Evolutionary conservation across 2,888 invertebrate genomes (phyloP), one percentile per base, ranked within the genome.

Genomic region (Drosophila sordidula): DNA sequence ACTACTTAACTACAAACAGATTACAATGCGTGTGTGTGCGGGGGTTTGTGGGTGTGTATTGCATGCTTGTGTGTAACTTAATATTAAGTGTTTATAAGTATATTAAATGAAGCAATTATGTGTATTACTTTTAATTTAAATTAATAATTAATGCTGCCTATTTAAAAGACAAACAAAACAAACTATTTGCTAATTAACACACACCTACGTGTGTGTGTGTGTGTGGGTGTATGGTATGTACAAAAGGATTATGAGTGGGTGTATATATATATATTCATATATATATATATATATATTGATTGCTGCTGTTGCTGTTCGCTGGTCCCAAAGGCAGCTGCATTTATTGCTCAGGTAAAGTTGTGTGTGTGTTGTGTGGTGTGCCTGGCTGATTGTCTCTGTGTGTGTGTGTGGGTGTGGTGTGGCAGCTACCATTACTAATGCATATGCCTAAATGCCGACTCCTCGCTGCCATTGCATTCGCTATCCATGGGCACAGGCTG

Each of bases 1-100:
- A 71, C 84, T 89, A 80, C 89, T 89, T 87, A 78, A 63, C 67
- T 49, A 34, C 67, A 75, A 63, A 58, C 58, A 63, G 58, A 63
- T 57, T 67, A 61, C 55, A 57, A 45, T 55, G 26, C 36, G 12
- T 18, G 39, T 52, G 42, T 55, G 18, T 36, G 14, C 63, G 22
- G 52, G 34, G 2, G 29, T 29, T 3, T 8, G 29, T 9, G 29
- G 41, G 25, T 55, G 52, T 71, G 51, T 62, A 62, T 57, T 51
- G 55, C 47, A 50, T 41, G 49, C 16, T 25, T 72, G 55, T 63
- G 26, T 58, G 14, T 76, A 70, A 56, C 58, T 70, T 63, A 79
- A 59, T 52, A 22, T 18, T 54, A 32, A 25, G 14, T 36, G 26
- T 6, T 14, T 41, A 41, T 12, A 50, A 64, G 63, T 76, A 57